Conservation (phyloP, 2,113 vertebrate species). For the Baryphthengus martii region DNA sequence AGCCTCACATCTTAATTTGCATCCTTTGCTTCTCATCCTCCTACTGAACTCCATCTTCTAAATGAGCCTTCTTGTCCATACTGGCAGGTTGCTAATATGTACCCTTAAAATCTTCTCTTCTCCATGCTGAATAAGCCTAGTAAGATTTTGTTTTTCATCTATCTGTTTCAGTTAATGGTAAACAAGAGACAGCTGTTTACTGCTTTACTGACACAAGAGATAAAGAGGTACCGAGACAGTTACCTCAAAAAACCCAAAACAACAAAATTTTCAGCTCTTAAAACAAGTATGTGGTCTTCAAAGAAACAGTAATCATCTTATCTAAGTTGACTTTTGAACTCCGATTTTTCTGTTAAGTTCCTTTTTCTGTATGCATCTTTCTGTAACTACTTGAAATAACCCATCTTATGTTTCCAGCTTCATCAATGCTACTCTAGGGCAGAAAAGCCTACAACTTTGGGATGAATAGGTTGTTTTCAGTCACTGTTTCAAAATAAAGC, state of each 20-base stretch:
- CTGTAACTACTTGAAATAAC: neutral
- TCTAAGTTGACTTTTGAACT: neutral
- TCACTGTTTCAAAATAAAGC: neutral
- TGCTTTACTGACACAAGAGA: no score
- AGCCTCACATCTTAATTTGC: neutral
- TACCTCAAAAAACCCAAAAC: neutral
- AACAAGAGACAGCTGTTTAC: neutral
- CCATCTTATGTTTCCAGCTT: neutral
- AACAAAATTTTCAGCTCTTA: neutral
- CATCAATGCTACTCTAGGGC: neutral
- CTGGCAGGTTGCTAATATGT: neutral
- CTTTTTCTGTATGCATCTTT: neutral
- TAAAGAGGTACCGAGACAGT: neutral
- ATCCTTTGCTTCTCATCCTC: neutral
- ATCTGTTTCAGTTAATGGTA: neutral
- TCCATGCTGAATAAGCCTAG: neutral
- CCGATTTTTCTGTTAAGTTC: neutral
- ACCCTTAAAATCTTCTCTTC: neutral
- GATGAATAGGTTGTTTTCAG: neutral
- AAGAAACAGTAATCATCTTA: neutral
- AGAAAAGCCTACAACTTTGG: neutral
- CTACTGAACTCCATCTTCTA: neutral
- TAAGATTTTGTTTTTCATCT: neutral
- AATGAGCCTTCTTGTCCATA: neutral
- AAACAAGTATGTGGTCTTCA: neutral